These are phyloP conservation scores for Gordius sp. DNA, from an alignment of 2,888 invertebrate species.

Conservation along the genomic window DNA sequence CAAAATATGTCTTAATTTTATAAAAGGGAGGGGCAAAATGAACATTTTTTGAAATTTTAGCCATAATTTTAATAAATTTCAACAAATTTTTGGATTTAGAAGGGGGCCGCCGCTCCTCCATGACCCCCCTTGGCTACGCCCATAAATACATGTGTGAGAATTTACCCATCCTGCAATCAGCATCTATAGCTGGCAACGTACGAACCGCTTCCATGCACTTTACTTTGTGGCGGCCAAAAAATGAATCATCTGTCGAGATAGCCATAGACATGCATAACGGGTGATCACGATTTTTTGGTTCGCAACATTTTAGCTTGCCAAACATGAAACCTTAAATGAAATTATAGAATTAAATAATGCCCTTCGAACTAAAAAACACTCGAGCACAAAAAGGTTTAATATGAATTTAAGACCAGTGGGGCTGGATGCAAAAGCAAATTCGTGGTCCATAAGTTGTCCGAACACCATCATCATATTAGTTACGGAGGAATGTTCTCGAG, in stretches of 20 bases:
- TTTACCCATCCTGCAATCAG: conserved; percentile 9
- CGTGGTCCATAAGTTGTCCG: conserved; percentile 14
- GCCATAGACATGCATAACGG: background rate
- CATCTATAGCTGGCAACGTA: background rate
- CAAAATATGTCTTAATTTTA: too few species aligned
- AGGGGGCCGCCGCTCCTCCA: too few species aligned
- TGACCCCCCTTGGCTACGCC: too few species aligned
- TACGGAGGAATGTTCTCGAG: background rate
- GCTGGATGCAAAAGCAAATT: conserved; percentile 14
- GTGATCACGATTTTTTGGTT: background rate
- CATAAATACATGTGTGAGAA: too few species aligned
- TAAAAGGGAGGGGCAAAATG: too few species aligned
- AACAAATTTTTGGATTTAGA: too few species aligned
- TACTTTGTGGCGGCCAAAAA: background rate
- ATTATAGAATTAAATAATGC: background rate
- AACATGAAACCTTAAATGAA: conserved; percentile 6
- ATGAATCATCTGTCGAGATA: background rate
- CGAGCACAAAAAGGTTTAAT: too few species aligned
- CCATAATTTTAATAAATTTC: too few species aligned
- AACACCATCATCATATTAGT: conserved; percentile 12
- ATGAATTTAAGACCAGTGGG: conserved; percentile 11
- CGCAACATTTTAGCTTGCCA: conserved; percentile 8
- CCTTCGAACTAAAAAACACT: too few species aligned
- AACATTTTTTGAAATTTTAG: too few species aligned
- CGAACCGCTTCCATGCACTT: conserved; percentile 14